These are phyloP conservation scores for Penaeus japonicus DNA, from an alignment of 1,140 invertebrate genomes.

Conservation along the genomic window DNA sequence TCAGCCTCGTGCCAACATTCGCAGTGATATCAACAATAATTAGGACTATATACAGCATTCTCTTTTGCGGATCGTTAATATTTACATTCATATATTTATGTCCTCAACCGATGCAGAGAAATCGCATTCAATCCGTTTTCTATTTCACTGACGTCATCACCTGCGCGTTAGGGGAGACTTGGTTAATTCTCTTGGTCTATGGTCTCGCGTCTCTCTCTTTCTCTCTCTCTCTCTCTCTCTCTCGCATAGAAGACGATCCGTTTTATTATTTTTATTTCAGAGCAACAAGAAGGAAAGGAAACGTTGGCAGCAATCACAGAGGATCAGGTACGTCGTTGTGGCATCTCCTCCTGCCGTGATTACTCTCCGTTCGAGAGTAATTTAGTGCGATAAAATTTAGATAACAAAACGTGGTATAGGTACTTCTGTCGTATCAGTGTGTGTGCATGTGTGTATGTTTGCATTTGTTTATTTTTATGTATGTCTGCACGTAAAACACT, in stretches of 20 bases:
- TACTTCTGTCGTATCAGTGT: background rate
- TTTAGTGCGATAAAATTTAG: too few relatives aligned
- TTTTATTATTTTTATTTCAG: background rate
- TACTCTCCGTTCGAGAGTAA: background rate
- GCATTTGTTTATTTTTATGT: background rate
- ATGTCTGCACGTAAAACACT: background rate
- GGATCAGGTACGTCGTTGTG: conserved; percentile 1
- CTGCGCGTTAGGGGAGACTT: too few relatives aligned
- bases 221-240: background rate
- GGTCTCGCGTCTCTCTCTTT: background rate
- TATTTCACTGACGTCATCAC: too few relatives aligned
- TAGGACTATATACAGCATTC: too few relatives aligned
- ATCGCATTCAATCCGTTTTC: too few relatives aligned
- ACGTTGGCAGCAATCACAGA: background rate
- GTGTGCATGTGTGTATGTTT: background rate
- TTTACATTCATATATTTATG: too few relatives aligned
- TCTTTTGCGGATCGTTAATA: too few relatives aligned
- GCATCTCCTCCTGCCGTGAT: background rate
- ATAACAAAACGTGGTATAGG: background rate
- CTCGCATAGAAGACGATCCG: background rate
- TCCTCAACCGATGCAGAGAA: too few relatives aligned
- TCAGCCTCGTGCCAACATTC: too few relatives aligned
- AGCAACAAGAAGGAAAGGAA: background rate
- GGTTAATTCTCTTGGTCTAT: too few relatives aligned
- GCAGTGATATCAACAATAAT: too few relatives aligned